Conservation (phyloP, 2,113 vertebrate species). For the Otocyon megalotis region DNA sequence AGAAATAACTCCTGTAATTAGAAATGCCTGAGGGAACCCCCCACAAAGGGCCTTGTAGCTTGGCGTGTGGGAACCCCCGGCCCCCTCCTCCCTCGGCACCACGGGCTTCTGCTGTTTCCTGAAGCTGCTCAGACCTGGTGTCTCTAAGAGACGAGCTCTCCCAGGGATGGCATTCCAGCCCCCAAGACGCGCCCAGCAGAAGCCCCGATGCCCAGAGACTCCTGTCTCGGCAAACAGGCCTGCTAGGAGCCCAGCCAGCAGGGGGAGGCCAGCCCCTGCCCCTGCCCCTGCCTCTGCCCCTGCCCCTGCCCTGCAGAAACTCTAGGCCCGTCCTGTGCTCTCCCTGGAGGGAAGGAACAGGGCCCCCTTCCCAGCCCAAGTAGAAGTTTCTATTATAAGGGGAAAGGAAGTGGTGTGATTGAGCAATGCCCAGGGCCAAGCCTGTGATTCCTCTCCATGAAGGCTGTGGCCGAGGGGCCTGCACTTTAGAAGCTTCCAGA, state of each 20-base stretch:
- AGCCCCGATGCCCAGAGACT: not conserved
- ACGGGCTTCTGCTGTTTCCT: not conserved
- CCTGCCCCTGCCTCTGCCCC: not conserved
- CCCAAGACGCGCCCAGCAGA: slow-evolving; percentile 51
- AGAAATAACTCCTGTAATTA: slow-evolving; percentile 69
- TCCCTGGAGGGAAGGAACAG: not conserved
- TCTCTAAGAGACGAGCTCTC: slow-evolving; percentile 25
- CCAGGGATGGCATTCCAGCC: slow-evolving; percentile 24
- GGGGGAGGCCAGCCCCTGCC: not conserved
- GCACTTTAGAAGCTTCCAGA: not conserved
- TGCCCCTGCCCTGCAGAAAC: not conserved
- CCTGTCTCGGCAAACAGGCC: not conserved
- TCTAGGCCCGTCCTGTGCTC: not conserved
- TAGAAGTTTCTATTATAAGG: not conserved
- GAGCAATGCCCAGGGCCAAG: not conserved
- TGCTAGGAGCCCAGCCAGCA: not conserved
- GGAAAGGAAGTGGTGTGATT: not conserved
- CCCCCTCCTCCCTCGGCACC: not conserved
- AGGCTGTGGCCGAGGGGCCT: not conserved
- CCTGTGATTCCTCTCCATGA: not conserved
- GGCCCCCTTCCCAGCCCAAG: not conserved
- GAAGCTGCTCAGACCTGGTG: slow-evolving; percentile 10
- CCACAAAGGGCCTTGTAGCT: slow-evolving; percentile 33
- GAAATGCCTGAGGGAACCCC: slow-evolving; percentile 73
- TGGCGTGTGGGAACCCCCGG: not conserved